Base-by-base conservation (phyloP, 2,113 vertebrate species). In the Climacteris rufus region DNA sequence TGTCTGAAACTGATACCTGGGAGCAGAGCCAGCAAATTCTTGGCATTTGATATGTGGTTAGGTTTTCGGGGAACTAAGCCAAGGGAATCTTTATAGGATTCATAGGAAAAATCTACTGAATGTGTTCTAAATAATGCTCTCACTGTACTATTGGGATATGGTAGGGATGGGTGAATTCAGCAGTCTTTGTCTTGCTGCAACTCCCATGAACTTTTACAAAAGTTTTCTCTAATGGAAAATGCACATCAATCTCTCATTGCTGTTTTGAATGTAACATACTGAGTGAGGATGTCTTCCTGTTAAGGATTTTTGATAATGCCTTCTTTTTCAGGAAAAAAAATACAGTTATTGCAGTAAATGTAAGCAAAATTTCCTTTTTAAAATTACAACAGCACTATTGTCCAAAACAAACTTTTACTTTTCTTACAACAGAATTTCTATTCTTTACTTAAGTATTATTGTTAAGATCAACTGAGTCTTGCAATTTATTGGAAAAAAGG, bases 1-100 rank as follows among this genome's bases (percentile, higher is more conserved):
- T 63, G 74, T 57, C 61, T 87, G 69, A 91, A 92, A 94, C 45
- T 72, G 83, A 82, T 89, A 94, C 94, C 53, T 91, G 70, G 87
- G 87, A 96, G 20, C 50, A 81, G 15, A 35, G 52, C 89, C 94
- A 94, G 87, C 3, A 87, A 89, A 83, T 45, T 75, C 61, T 83
- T 96, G 94, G 94, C 76, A 86, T 95, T 65, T 82, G 56, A 83
- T 77, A 52, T 1, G 3, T 50, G 45, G 88, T 59, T 79, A 90
- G 56, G 8, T 56, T 87, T 91, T 65, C 5, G 4, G 40, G 57
- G 22, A 89, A 84, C 12, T 49, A 31, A 70, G 83, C 64, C 84
- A 94, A 92, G 27, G 19, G 74, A 81, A 50, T 54, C 44, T 76
- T 88, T 71, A 74, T 52, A 79, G 20, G 50, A 64, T 31, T 56